Evolutionary conservation across 2,113 vertebrate genomes (phyloP).

Genomic region (Periophthalmus modestus): DNA sequence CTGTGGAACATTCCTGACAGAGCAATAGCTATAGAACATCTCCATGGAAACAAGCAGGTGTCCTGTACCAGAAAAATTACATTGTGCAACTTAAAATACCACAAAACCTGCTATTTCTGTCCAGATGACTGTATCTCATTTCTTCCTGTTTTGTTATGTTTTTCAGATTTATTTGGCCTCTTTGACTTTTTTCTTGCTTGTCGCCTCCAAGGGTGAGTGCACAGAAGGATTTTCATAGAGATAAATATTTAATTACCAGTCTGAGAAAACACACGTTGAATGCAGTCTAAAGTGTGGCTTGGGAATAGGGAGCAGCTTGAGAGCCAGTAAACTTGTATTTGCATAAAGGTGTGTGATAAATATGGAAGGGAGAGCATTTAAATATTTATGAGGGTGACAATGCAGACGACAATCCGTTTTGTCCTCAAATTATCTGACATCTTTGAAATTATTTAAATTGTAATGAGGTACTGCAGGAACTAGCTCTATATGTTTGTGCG

Average conservation of each 20-base stretch:
- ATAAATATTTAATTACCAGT: neutral
- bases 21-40: neutral
- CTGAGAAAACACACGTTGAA: slow-evolving; percentile 6
- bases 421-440: slow-evolving; percentile 3
- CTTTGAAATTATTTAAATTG: slow-evolving; percentile 6
- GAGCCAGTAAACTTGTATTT: slow-evolving; percentile 4
- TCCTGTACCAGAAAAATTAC: neutral
- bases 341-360: slow-evolving; percentile 1
- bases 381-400: slow-evolving; percentile 1
- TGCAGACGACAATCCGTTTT: slow-evolving; percentile 3
- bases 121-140: neutral
- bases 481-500: neutral
- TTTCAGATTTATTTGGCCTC: slow-evolving; percentile 46
- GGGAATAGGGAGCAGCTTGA: neutral
- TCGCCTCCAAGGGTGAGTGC: slow-evolving; percentile 52
- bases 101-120: neutral
- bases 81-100: neutral
- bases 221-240: neutral
- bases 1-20: neutral
- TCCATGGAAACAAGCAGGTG: neutral
- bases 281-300: neutral
- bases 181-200: slow-evolving; percentile 38
- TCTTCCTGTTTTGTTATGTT: neutral
- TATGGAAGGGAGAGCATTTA: slow-evolving; percentile 4
- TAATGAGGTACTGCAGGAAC: neutral